phyloP scores from a whole-genome alignment of 2,797 vertebrate species.

The Sebastes hubbsi region DNA sequence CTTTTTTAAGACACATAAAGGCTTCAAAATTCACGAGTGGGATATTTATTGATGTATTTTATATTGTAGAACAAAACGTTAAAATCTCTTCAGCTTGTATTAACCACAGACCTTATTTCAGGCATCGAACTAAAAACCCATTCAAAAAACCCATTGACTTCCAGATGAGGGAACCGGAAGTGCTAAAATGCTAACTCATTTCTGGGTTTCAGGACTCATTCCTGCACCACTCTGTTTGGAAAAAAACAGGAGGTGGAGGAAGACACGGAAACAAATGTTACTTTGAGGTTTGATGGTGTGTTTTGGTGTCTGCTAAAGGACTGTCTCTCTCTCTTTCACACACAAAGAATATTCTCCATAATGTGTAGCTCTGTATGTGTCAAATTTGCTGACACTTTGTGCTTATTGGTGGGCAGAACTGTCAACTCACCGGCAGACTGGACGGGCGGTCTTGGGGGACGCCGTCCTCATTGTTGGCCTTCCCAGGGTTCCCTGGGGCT shows the following conservation, averaged over 20 bases:
- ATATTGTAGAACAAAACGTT: too few species aligned
- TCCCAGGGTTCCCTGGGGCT: constrained; percentile 87
- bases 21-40: too few species aligned
- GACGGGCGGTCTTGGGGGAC: constrained; percentile 85
- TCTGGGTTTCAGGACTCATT: too few species aligned
- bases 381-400: background rate
- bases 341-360: background rate
- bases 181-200: too few species aligned
- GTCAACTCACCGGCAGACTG: constrained; percentile 92
- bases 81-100: too few species aligned
- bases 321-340: background rate
- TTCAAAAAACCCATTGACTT: too few species aligned
- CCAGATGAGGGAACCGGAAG: too few species aligned
- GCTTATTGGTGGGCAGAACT: background rate
- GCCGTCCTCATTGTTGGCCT: constrained; percentile 91
- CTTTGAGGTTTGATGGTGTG: background rate
- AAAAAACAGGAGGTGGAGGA: background rate
- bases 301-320: background rate
- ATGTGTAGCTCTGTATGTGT: background rate
- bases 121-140: too few species aligned
- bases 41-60: too few species aligned
- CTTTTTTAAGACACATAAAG: too few species aligned
- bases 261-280: background rate
- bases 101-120: too few species aligned
- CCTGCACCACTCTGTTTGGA: background rate